A percentile compares a stretch with the other conserved stretches of the same genome.
Conservation (phyloP, 2,888 invertebrate species). For the Drosophila infuscata region DNA sequence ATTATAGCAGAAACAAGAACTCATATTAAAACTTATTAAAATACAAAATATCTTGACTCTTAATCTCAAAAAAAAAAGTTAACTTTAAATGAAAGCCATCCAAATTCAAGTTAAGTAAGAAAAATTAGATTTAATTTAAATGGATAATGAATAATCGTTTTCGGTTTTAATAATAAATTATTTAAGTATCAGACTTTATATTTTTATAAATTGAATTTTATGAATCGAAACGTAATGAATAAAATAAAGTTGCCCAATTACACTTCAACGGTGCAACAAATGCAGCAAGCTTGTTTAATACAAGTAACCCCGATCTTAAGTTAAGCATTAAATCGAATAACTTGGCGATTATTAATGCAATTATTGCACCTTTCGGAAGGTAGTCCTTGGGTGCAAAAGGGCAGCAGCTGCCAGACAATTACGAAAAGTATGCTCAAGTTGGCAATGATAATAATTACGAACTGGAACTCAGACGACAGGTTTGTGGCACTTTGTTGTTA, state of each 20-base stretch:
- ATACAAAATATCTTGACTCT: background rate
- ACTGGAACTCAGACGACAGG: constrained; percentile 41
- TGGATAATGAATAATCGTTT: background rate
- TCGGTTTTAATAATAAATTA: background rate
- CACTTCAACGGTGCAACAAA: background rate
- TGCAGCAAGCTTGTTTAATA: background rate
- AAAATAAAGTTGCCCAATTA: background rate
- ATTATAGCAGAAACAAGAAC: background rate
- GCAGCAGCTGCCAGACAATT: constrained; percentile 39
- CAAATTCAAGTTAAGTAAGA: background rate
- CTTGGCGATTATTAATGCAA: constrained; percentile 46
- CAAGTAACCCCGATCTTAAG: background rate
- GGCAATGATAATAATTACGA: constrained; percentile 50
- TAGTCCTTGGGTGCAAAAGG: constrained; percentile 11
- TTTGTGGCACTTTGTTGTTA: constrained; percentile 15
- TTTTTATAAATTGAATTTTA: background rate
- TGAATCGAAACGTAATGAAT: background rate
- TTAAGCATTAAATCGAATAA: constrained; percentile 24
- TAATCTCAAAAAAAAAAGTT: background rate
- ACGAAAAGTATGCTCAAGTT: constrained; percentile 2
- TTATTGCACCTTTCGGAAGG: constrained; percentile 51
- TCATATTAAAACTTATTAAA: background rate
- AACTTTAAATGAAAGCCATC: background rate
- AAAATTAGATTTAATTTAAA: background rate
- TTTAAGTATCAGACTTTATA: background rate